A percentile compares a stretch with the other conserved stretches of the same genome.
Conservation (phyloP, 2,888 invertebrate species). For the Acanthosepion esculentum region DNA sequence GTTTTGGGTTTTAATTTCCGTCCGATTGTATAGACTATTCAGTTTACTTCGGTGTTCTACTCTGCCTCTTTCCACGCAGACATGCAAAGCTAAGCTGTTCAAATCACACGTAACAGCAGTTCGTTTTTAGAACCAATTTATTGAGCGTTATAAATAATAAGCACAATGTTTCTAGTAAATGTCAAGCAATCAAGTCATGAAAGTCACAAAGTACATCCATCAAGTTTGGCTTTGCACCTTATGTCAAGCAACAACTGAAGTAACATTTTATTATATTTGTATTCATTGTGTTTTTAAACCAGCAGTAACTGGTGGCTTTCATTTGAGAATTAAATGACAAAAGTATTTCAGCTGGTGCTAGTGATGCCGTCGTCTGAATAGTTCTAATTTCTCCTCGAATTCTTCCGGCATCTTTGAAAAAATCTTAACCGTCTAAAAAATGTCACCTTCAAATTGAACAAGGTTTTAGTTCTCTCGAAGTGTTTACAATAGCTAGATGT, state of each 20-base stretch:
- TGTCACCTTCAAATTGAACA: too few species aligned
- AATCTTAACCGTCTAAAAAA: too few species aligned
- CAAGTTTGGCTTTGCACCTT: neutral
- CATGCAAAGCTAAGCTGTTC: neutral
- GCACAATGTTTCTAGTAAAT: neutral
- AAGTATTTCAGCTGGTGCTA: too few species aligned
- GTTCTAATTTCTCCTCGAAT: too few species aligned
- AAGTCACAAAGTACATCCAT: slow-evolving; percentile 17
- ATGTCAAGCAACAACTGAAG: neutral
- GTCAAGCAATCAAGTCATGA: slow-evolving; percentile 22
- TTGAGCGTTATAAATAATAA: neutral
- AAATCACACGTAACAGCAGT: neutral
- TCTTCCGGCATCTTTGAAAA: too few species aligned
- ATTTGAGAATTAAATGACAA: neutral
- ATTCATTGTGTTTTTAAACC: neutral
- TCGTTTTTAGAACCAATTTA: slow-evolving; percentile 33
- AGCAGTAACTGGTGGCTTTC: neutral
- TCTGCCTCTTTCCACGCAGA: neutral
- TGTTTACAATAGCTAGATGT: too few species aligned
- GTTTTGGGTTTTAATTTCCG: too few species aligned
- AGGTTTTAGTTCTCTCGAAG: too few species aligned
- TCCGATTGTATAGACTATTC: too few species aligned
- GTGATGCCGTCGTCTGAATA: too few species aligned
- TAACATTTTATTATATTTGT: neutral
- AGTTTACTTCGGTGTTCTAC: neutral